A percentile compares a stretch with the other conserved stretches of the same genome.
phyloP scores from a whole-genome alignment of 2,888 invertebrate species.

The Apodemia zela region DNA sequence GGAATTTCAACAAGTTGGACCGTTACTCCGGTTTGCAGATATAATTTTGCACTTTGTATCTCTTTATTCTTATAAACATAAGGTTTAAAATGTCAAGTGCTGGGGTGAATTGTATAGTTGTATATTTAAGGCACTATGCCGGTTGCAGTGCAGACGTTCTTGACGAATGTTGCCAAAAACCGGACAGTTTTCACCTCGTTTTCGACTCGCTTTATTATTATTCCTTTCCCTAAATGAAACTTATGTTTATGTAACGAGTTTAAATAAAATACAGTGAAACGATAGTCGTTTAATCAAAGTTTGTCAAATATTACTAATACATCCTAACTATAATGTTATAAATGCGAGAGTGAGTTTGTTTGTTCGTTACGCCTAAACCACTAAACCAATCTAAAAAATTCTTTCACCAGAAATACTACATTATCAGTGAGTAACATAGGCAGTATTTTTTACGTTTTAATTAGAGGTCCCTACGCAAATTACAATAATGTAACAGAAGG shows the following conservation, averaged over 20 bases:
- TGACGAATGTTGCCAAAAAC: slow-evolving; percentile 78
- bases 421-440: too few species aligned
- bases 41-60: slow-evolving; percentile 38
- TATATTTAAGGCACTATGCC: slow-evolving; percentile 40
- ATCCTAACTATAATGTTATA: too few species aligned
- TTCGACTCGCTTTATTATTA: slow-evolving; percentile 63
- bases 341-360: too few species aligned
- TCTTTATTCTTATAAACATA: slow-evolving; percentile 42
- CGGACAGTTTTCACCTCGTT: slow-evolving; percentile 72
- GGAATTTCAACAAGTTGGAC: slow-evolving; percentile 78
- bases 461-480: too few species aligned
- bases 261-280: not conserved
- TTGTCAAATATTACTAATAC: not conserved
- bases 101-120: slow-evolving; percentile 33
- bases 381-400: too few species aligned
- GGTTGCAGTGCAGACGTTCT: slow-evolving; percentile 60
- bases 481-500: too few species aligned
- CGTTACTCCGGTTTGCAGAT: slow-evolving; percentile 49
- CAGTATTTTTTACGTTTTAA: too few species aligned
- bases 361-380: too few species aligned
- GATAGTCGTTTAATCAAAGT: not conserved
- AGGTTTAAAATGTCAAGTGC: slow-evolving; percentile 44
- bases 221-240: slow-evolving; percentile 42
- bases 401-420: too few species aligned
- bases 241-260: slow-evolving; percentile 21